phyloP scores from a whole-genome alignment of 2,113 vertebrate genomes.

The Otis tarda region DNA sequence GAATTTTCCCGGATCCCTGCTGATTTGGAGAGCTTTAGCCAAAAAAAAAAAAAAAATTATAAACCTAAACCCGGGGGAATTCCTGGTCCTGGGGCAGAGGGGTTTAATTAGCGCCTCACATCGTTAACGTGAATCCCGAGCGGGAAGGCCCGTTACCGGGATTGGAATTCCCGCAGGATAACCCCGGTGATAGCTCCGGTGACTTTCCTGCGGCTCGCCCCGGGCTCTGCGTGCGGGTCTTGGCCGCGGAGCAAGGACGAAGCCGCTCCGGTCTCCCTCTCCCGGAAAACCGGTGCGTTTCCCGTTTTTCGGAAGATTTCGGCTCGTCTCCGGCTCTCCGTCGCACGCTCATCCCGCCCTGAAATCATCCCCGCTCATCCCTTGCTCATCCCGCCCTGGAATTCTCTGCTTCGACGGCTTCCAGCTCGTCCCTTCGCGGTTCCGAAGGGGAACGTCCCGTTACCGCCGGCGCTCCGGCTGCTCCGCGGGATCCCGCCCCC shows the following conservation, averaged over 20 bases:
- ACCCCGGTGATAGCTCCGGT: accelerated
- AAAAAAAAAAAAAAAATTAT: neutral
- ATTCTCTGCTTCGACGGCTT: neutral
- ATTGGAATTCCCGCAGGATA: neutral
- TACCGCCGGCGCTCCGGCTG: accelerated
- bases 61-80: neutral
- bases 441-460: neutral
- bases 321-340: neutral
- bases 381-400: neutral
- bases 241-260: neutral
- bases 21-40: neutral
- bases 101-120: neutral
- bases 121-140: neutral
- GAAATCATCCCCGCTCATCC: too few relatives aligned
- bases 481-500: too few relatives aligned
- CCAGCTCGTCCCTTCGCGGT: neutral
- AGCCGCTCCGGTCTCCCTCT: neutral
- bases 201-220: neutral
- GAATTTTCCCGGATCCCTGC: neutral
- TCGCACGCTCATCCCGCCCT: neutral
- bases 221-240: neutral
- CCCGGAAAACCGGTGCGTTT: neutral
- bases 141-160: too few relatives aligned
- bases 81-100: neutral
- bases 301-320: neutral